Evolutionary conservation across 92 coral and sea anemone species (phyloP), one percentile per base, ranked within the genome.

Genomic region (Parazoanthus atlanticus): DNA sequence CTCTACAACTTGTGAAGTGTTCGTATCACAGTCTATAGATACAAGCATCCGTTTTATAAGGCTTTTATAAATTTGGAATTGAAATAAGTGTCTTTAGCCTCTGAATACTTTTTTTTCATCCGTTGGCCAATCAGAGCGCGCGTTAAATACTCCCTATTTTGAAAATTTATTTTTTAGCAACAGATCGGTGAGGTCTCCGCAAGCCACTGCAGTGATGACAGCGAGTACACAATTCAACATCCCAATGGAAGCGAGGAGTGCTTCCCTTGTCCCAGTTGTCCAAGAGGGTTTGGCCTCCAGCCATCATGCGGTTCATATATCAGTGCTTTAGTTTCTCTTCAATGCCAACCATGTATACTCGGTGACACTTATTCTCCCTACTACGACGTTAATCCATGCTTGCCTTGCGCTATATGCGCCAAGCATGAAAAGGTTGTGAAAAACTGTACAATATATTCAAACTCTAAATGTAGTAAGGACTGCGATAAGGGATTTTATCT

Each of bases 341-440:
- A 81, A 21, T 81, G 85, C 85, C 31, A 54, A 33, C 21, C 49
- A 4, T 81, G 85, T 34, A 31, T 6, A 81, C 85, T 23, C 32
- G 85, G 85, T 25, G 30, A 58, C n/a, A 81, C 85, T 12, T 81
- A 81, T 58, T 81, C 85, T 29, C 72, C 85, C 49, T 38, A 33
- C 58, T 2, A 81, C 16, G 85, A 38, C 19, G 5, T 32, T 36
- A 29, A 81, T 34, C 17, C 71, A 6, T 81, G 85, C 32, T 16
- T 36, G 43, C 49, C 85, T 65, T 81, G 85, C 41, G 85, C 30
- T 11, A 6, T 81, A 56, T 81, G 85, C 30, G 66, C 85, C 30
- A 11, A 56, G 8, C 72, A 81, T 23, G 49, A 29, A 61, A 12
- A 33, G 28, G 49, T 61, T 58, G n/a, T 12, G 21, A 81, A 19